These are phyloP conservation scores for Trematomus loennbergii DNA, from an alignment of 2,113 vertebrate species.

Conservation along the genomic window DNA sequence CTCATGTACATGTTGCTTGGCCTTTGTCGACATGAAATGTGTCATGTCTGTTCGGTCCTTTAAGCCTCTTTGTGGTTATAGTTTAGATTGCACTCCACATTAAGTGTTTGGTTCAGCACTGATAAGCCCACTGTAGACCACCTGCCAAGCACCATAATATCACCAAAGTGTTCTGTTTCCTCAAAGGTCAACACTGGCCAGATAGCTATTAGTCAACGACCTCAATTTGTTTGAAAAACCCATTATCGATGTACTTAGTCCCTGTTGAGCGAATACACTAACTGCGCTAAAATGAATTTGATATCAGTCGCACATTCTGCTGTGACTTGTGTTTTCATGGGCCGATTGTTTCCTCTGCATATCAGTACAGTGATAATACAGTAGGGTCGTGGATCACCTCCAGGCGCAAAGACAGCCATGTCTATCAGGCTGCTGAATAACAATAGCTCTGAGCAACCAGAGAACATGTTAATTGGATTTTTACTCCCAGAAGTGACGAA, in stretches of 20 bases:
- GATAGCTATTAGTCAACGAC: too few species aligned
- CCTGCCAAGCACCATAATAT: neutral
- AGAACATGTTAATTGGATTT: slow-evolving; percentile 41
- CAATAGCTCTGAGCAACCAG: neutral
- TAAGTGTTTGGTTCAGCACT: neutral
- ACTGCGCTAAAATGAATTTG: neutral
- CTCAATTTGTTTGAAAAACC: neutral
- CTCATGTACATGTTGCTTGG: too few species aligned
- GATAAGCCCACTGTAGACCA: neutral
- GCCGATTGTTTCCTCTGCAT: neutral
- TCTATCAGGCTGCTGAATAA: neutral
- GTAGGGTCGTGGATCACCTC: neutral
- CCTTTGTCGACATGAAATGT: neutral
- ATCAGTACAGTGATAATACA: too few species aligned
- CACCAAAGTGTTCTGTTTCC: neutral
- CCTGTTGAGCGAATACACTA: too few species aligned
- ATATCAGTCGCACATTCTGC: too few species aligned
- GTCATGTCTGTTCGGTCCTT: neutral
- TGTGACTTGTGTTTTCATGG: too few species aligned
- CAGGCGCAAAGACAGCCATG: neutral
- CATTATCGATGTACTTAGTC: neutral
- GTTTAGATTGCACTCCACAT: neutral
- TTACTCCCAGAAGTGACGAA: slow-evolving; percentile 14
- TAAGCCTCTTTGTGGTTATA: neutral
- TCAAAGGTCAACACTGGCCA: too few species aligned